Conservation (phyloP, 2,113 vertebrate genomes). For the Centrocercus urophasianus region DNA sequence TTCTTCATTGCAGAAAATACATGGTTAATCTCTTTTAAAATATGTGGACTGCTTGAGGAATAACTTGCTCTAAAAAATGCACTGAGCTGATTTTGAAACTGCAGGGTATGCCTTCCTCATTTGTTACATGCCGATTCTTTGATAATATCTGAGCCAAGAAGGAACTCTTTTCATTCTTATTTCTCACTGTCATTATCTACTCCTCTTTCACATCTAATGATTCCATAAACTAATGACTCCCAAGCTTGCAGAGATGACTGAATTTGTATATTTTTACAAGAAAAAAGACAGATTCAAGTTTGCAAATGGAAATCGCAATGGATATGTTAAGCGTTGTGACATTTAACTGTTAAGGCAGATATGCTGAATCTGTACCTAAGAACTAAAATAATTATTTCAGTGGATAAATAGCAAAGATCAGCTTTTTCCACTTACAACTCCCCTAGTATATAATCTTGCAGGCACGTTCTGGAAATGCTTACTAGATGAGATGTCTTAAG, state of each 20-base stretch:
- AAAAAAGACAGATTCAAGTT: neutral
- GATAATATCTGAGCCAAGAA: neutral
- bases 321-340: neutral
- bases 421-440: neutral
- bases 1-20: neutral
- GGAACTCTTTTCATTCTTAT: neutral
- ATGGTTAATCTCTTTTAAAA: neutral
- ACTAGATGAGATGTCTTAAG: neutral
- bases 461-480: neutral
- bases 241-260: neutral
- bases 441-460: neutral
- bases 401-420: neutral
- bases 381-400: neutral
- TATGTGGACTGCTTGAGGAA: neutral
- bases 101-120: neutral
- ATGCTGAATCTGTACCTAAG: neutral
- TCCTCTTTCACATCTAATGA: neutral
- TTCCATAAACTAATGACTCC: neutral
- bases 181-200: neutral
- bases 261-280: neutral
- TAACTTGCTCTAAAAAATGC: slow-evolving; percentile 1
- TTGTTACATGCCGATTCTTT: neutral
- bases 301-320: neutral
- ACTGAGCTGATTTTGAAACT: neutral
- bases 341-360: neutral